Percentiles rank a stretch among this genome's conserved stretches.
Conservation (phyloP, 2,888 invertebrate genomes). For the Eretmocerus hayati region DNA sequence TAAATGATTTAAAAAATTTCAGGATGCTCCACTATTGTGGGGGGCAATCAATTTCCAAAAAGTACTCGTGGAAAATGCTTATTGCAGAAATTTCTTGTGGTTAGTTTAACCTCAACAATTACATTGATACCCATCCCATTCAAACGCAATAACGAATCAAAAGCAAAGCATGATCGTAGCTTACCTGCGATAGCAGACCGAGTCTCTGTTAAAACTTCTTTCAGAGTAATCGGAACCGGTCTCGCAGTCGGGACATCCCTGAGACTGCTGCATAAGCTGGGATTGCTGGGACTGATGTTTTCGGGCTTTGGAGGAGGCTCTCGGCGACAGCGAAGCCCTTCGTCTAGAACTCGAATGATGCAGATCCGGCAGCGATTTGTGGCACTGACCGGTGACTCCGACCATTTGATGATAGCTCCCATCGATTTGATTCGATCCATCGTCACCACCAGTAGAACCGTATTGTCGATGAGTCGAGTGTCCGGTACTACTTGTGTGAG, state of each 20-base stretch:
- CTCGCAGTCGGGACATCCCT: conserved; percentile 43
- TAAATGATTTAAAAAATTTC: too few relatives aligned
- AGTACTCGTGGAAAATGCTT: too few relatives aligned
- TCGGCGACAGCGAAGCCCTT: conserved; percentile 41
- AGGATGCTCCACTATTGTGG: too few relatives aligned
- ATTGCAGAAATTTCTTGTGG: too few relatives aligned
- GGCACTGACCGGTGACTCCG: conserved; percentile 42
- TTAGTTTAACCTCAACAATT: too few relatives aligned
- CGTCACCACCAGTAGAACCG: not conserved
- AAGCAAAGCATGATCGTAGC: too few relatives aligned
- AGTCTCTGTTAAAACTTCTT: conserved; percentile 44
- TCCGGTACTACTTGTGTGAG: too few relatives aligned
- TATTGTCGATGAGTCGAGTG: not conserved
- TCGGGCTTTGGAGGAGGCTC: conserved; percentile 38
- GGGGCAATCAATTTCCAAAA: too few relatives aligned
- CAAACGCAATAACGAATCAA: too few relatives aligned
- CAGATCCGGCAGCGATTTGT: conserved; percentile 77
- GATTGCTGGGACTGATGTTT: conserved; percentile 4
- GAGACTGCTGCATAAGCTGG: conserved; percentile 1
- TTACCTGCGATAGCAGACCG: conserved; percentile 42
- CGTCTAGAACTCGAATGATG: conserved; percentile 54
- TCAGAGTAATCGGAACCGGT: conserved; percentile 45
- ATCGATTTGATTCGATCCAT: not conserved
- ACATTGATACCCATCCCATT: too few relatives aligned
- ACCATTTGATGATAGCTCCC: not conserved